Evolutionary conservation across 2,113 vertebrate species (phyloP).

Genomic region (Scortum barcoo): DNA sequence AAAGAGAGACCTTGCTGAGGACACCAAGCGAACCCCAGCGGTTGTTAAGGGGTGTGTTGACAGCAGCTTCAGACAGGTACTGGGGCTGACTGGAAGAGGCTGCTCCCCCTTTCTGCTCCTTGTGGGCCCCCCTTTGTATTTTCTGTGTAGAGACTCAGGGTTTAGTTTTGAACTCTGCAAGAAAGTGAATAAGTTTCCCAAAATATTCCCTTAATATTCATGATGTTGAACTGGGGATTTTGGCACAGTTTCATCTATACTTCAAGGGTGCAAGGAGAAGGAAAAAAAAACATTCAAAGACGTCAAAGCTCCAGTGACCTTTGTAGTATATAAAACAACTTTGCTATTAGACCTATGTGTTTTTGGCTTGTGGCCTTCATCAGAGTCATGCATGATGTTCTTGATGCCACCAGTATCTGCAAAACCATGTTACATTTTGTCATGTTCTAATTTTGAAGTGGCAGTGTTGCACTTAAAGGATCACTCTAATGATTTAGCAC

Average conservation of each 20-base stretch:
- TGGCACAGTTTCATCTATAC: no score
- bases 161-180: background rate
- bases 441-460: background rate
- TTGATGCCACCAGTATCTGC: background rate
- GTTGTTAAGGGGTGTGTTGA: constrained; percentile 17
- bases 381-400: no score
- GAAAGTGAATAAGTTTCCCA: background rate
- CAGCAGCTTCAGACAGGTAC: constrained; percentile 21
- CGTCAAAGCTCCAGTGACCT: no score
- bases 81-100: background rate
- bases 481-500: background rate
- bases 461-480: background rate
- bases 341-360: no score
- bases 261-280: no score
- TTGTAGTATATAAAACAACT: no score
- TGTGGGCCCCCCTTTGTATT: background rate
- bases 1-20: background rate
- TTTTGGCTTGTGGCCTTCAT: no score
- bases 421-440: background rate
- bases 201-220: background rate
- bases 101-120: background rate
- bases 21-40: background rate
- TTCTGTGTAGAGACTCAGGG: background rate
- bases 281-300: no score
- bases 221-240: no score